A percentile compares a stretch with the other conserved stretches of the same genome.
These are phyloP conservation scores for Gerosis bhagava DNA, from an alignment of 2,888 invertebrate species.

Conservation along the genomic window DNA sequence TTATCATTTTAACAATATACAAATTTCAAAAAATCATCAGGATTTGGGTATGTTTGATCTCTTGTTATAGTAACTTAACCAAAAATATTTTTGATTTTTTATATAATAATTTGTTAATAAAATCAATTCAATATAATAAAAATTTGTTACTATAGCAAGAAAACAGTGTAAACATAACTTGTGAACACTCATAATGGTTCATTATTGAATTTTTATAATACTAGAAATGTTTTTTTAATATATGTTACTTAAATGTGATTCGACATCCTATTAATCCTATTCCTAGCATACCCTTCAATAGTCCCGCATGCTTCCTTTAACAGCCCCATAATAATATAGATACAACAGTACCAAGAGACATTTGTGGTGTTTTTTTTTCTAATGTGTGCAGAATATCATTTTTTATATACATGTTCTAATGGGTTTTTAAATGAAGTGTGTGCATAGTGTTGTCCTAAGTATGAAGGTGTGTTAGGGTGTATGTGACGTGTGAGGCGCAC, in stretches of 20 bases:
- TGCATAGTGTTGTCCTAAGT: constrained; percentile 35
- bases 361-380: constrained; percentile 54
- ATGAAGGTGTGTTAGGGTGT: constrained; percentile 16
- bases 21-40: constrained; percentile 1
- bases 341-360: no score
- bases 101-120: neutral
- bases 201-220: neutral
- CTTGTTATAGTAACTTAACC: constrained; percentile 13
- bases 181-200: neutral
- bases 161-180: no score
- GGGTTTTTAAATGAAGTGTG: constrained; percentile 81
- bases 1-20: constrained; percentile 22
- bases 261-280: constrained; percentile 23
- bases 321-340: constrained; percentile 58
- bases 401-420: constrained; percentile 53
- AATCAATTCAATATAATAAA: neutral
- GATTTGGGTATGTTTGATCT: constrained; percentile 5
- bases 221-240: neutral
- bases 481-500: no score
- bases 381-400: constrained; percentile 80
- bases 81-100: no score
- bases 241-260: neutral
- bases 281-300: constrained; percentile 42
- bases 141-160: constrained; percentile 13
- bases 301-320: constrained; percentile 82